Conservation (phyloP, 2,113 vertebrate species). For the Tautogolabrus adspersus region DNA sequence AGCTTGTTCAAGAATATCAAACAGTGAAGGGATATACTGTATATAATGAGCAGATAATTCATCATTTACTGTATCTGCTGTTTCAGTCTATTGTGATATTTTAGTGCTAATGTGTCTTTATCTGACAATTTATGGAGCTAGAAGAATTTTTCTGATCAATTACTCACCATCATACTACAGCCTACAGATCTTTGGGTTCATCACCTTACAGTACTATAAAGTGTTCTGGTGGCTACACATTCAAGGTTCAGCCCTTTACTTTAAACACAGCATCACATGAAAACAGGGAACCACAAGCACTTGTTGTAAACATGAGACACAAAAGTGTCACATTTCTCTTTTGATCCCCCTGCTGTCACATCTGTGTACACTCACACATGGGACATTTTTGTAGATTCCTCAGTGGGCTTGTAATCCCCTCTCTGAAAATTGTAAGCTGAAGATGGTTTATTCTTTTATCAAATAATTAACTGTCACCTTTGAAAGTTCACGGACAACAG, state of each 20-base stretch:
- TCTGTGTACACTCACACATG: neutral
- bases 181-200: neutral
- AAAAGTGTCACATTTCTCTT: conserved; percentile 1
- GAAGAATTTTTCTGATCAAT: conserved; percentile 47
- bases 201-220: too few relatives aligned
- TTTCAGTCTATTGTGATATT: conserved; percentile 27
- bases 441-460: neutral
- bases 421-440: neutral
- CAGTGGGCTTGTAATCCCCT: neutral
- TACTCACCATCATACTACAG: conserved; percentile 24
- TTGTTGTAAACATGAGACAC: conserved; percentile 13
- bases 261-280: neutral
- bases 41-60: neutral
- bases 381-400: conserved; percentile 14
- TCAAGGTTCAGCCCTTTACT: neutral
- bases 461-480: neutral
- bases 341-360: conserved; percentile 15
- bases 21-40: too few relatives aligned
- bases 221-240: neutral
- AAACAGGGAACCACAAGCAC: conserved; percentile 26
- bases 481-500: neutral
- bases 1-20: too few relatives aligned
- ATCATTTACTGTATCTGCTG: conserved; percentile 50
- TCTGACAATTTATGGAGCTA: conserved; percentile 16
- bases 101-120: conserved; percentile 26